A percentile compares a stretch with the other conserved stretches of the same genome.
phyloP scores from a whole-genome alignment of 2,797 vertebrate species.

The Serranus cabrilla region DNA sequence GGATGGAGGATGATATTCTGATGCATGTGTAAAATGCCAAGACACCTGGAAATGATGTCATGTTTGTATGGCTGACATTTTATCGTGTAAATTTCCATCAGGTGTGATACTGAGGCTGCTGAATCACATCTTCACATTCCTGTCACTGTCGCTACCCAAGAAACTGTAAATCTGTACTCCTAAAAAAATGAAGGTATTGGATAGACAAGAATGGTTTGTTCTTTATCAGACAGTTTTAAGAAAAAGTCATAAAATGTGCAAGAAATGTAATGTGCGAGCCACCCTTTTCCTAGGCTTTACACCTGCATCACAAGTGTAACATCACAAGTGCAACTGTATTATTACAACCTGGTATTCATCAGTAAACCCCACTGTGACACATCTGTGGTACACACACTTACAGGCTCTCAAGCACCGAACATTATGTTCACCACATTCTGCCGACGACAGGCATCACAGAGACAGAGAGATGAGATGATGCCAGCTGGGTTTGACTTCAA shows the following conservation, averaged over 20 bases:
- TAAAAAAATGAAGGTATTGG: neutral
- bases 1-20: neutral
- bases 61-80: conserved; percentile 8
- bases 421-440: neutral
- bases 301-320: neutral
- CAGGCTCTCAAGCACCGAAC: neutral
- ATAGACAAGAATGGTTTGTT: neutral
- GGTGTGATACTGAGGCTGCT: neutral
- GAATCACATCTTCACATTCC: neutral
- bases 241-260: neutral
- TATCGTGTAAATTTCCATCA: neutral
- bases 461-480: no score
- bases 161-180: neutral
- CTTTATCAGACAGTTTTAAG: neutral
- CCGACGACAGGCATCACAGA: neutral
- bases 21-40: neutral
- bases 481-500: conserved; percentile 7
- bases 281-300: neutral
- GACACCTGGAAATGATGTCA: neutral
- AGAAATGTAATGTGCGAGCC: neutral
- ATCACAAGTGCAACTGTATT: no score
- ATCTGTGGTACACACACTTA: neutral
- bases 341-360: no score
- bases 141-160: neutral
- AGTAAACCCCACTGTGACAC: neutral